These are phyloP conservation scores for Anguilla rostrata DNA, from an alignment of 2,113 vertebrate genomes.

Conservation along the genomic window DNA sequence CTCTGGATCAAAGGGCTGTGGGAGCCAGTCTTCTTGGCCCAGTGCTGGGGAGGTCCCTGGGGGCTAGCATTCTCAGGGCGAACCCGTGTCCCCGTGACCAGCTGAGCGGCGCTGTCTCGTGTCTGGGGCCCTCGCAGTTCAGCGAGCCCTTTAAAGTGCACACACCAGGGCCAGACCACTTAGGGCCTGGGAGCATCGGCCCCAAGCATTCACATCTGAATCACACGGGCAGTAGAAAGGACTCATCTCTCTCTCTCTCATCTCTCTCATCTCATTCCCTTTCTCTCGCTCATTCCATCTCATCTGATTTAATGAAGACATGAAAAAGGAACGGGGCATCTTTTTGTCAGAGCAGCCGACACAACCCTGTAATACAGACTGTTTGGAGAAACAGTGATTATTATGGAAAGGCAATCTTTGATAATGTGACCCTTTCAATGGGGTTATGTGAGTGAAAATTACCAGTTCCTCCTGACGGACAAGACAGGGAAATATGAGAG, in stretches of 20 bases:
- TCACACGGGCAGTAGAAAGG: slow-evolving; percentile 8
- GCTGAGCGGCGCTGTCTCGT: background rate
- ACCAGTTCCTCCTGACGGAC: background rate
- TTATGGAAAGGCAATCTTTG: slow-evolving; percentile 44
- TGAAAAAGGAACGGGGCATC: slow-evolving; percentile 22
- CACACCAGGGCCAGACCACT: background rate
- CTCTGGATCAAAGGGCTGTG: slow-evolving; percentile 2
- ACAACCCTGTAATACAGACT: slow-evolving; percentile 33
- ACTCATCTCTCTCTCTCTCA: background rate
- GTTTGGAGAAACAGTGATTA: slow-evolving; percentile 41
- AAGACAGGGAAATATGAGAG: slow-evolving; percentile 39
- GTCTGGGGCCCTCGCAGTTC: slow-evolving; percentile 13
- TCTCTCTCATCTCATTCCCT: slow-evolving; percentile 16
- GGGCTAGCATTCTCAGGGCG: background rate
- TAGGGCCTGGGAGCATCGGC: background rate
- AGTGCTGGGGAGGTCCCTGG: background rate
- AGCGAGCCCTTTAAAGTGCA: slow-evolving; percentile 20
- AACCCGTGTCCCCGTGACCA: slow-evolving; percentile 6
- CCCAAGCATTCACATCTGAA: slow-evolving; percentile 10
- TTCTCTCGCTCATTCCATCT: background rate
- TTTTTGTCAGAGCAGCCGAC: slow-evolving; percentile 26
- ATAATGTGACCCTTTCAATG: background rate
- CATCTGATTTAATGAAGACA: slow-evolving; percentile 54
- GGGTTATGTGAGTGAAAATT: background rate
- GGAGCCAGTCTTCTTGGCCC: slow-evolving; percentile 4